phyloP scores from a whole-genome alignment of 23 tunicate genomes.

The Phallusia fumigata region DNA sequence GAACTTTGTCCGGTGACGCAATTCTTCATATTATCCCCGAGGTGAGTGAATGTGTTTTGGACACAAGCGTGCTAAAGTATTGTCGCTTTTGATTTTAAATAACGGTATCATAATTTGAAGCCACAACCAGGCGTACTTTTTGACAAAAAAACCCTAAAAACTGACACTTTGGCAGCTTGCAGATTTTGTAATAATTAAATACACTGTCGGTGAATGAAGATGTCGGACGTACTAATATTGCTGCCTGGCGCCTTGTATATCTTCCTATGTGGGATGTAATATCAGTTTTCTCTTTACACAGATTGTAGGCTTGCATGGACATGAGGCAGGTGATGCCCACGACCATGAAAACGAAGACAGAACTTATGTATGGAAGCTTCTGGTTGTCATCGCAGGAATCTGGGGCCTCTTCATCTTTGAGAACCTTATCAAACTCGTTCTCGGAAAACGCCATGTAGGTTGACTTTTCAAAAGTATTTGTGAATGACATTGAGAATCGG shows the following conservation, averaged over 20 bases:
- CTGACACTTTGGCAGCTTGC: too few species aligned
- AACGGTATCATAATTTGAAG: too few species aligned
- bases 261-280: too few species aligned
- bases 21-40: slow-evolving; percentile 80
- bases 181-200: too few species aligned
- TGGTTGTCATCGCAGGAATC: slow-evolving; percentile 67
- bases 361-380: slow-evolving; percentile 51
- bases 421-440: slow-evolving; percentile 35
- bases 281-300: not conserved
- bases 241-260: too few species aligned
- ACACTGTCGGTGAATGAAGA: too few species aligned
- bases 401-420: slow-evolving; percentile 62
- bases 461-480: not conserved
- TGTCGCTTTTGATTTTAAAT: too few species aligned
- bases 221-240: too few species aligned
- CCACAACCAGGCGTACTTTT: too few species aligned
- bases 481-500: not conserved
- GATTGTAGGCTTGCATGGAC: slow-evolving; percentile 27
- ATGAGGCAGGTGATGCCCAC: slow-evolving; percentile 11
- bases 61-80: too few species aligned
- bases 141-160: too few species aligned
- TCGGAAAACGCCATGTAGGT: not conserved
- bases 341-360: slow-evolving; percentile 19
- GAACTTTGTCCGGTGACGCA: slow-evolving; percentile 84
- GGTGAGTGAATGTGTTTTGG: slow-evolving; percentile 16